Base-by-base conservation (phyloP, 2,113 vertebrate species). In the Pavo muticus region DNA sequence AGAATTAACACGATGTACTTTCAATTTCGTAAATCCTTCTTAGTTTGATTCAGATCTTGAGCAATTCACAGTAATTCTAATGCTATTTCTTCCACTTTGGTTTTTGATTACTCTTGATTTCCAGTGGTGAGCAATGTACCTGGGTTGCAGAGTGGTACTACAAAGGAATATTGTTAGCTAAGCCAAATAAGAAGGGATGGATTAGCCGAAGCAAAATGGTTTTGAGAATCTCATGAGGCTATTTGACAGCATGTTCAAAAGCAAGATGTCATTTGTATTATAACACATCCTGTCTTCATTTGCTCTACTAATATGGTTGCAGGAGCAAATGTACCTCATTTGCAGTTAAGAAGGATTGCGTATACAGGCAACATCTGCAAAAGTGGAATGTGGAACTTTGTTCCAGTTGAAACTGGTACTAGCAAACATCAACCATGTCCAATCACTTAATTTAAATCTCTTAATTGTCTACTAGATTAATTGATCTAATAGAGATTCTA, bases 101-200 rank as follows among this genome's bases (percentile, higher is more conserved):
- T 78, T 94, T 94, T 67, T 88, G 60, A 64, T 87, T 59, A 30
- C 44, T 90, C 12, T 39, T 64, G 17, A 77, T 84, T 87, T 84
- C 82, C 10, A 3, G 65, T 81, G 48, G 54, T 95, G 65, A 67
- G 13, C 19, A 44, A 23, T 42, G 5, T 64, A 64, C 61, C 61
- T 29, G 25, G 8, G 4, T 57, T 81, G 54, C 60, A 17, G 63
- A 71, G 13, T 78, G 71, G 60, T 78, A 3, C 67, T 9, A 17
- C 19, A 63, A 90, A 74, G 67, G 4, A 48, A 30, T 84, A 72
- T 44, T 78, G 13, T 30, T 27, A 72, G 39, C 44, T 70, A 19
- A 52, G 15, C 44, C 35, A 78, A 68, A 37, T 65, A 47, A 56
- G 35, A 90, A 81, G 52, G 52, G 68, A 65, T 40, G 29, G 27